These are phyloP conservation scores for Eurytoma adleriae DNA, from an alignment of 2,888 invertebrate genomes.

Conservation along the genomic window DNA sequence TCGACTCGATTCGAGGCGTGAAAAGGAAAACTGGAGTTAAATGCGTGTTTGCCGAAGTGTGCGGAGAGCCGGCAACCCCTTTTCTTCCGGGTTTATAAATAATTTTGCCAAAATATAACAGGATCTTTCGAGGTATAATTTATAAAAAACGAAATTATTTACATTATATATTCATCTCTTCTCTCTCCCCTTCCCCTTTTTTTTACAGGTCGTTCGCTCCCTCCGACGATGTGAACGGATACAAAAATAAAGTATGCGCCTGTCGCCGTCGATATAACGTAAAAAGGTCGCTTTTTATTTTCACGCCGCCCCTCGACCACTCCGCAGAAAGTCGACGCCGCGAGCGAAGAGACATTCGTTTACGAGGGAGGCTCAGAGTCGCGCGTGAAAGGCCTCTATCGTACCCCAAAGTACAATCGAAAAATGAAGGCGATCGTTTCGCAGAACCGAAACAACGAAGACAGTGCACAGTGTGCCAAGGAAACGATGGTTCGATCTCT, in stretches of 20 bases:
- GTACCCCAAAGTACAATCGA: not conserved
- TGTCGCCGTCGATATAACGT: slow-evolving; percentile 21
- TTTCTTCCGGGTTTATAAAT: slow-evolving; percentile 7
- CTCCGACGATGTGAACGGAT: slow-evolving; percentile 31
- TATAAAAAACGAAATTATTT: slow-evolving; percentile 39
- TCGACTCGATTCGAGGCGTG: not conserved
- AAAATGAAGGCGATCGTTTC: not conserved
- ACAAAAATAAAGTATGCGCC: slow-evolving; percentile 42
- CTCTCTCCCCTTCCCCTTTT: not conserved
- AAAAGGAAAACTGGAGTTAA: not conserved
- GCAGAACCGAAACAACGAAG: slow-evolving; percentile 18
- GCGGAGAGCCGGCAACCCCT: slow-evolving; percentile 22
- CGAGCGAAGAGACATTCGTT: slow-evolving; percentile 17
- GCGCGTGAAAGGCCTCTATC: slow-evolving; percentile 6
- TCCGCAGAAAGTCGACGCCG: not conserved
- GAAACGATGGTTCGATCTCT: not conserved
- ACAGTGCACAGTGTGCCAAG: not conserved
- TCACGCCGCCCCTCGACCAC: not conserved
- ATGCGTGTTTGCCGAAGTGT: not conserved
- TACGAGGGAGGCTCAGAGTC: slow-evolving; percentile 4
- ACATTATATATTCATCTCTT: slow-evolving; percentile 33
- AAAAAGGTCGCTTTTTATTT: not conserved
- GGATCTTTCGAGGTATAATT: slow-evolving; percentile 3
- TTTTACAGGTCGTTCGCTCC: slow-evolving; percentile 29
- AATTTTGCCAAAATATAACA: slow-evolving; percentile 32